Conservation (phyloP, 2,888 invertebrate species). For the Oscheius sp. region DNA sequence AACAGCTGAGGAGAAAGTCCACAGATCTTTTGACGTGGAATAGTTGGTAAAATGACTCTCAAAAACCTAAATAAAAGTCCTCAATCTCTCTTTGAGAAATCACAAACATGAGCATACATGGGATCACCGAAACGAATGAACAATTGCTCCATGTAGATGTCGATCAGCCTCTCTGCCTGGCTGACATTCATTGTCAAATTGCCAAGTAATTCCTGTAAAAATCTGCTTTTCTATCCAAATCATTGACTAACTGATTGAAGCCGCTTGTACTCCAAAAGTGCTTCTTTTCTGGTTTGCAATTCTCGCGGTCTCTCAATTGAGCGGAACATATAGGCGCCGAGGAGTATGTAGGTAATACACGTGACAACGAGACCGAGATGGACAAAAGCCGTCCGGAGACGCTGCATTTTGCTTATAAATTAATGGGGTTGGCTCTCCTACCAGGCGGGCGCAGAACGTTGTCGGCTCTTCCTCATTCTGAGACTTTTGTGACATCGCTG, state of each 20-base stretch:
- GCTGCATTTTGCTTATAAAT: slow-evolving; percentile 33
- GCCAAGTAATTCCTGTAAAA: slow-evolving; percentile 32
- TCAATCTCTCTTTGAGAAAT: slow-evolving; percentile 5
- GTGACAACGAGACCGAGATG: slow-evolving; percentile 47
- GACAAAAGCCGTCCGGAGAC: slow-evolving; percentile 43
- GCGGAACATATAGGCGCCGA: slow-evolving; percentile 46
- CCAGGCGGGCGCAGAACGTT: slow-evolving; percentile 11
- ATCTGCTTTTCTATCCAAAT: background rate
- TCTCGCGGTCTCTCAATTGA: slow-evolving; percentile 47
- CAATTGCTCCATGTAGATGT: slow-evolving; percentile 39
- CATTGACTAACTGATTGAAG: slow-evolving; percentile 21
- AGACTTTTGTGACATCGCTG: background rate
- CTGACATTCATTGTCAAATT: slow-evolving; percentile 21
- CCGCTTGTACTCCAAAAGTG: slow-evolving; percentile 29
- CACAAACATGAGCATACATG: slow-evolving; percentile 28
- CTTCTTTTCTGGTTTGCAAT: slow-evolving; percentile 32
- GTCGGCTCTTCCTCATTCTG: background rate
- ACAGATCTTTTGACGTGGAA: slow-evolving; percentile 40
- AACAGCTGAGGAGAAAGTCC: slow-evolving; percentile 51
- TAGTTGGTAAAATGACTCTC: slow-evolving; percentile 34
- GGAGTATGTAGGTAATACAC: slow-evolving; percentile 46
- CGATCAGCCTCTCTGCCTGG: slow-evolving; percentile 25
- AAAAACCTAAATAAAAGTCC: slow-evolving; percentile 36
- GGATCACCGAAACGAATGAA: slow-evolving; percentile 42
- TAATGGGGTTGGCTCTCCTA: background rate